phyloP scores from a whole-genome alignment of 1,140 invertebrate genomes.

The Diorhabda elongata region DNA sequence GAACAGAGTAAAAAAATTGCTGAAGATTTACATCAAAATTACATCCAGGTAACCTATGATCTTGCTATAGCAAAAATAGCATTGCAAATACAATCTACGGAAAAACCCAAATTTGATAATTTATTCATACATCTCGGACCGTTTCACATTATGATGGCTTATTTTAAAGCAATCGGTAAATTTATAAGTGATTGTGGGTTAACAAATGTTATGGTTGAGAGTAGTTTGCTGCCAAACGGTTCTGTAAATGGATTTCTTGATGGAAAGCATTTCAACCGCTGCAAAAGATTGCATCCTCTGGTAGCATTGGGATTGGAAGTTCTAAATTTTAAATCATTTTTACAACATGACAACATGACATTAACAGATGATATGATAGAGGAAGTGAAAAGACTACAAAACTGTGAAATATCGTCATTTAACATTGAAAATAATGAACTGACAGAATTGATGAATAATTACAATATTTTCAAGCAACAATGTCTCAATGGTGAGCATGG shows the following conservation, averaged over 20 bases:
- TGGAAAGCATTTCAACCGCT: constrained; percentile 22
- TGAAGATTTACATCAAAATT: constrained; percentile 36
- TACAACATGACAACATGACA: background rate
- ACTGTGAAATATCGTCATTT: background rate
- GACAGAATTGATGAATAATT: constrained; percentile 22
- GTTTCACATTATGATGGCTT: constrained; percentile 36
- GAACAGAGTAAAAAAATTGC: constrained; percentile 33
- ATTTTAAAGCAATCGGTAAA: constrained; percentile 37
- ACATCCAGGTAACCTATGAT: constrained; percentile 39
- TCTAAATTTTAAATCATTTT: constrained; percentile 16
- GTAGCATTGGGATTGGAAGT: constrained; percentile 6
- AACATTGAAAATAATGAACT: background rate
- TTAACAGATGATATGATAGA: background rate
- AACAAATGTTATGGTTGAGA: constrained; percentile 11
- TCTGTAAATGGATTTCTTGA: constrained; percentile 24
- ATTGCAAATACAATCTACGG: constrained; percentile 33
- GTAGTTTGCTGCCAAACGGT: constrained; percentile 16
- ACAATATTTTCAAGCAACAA: constrained; percentile 31
- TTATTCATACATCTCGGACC: constrained; percentile 40
- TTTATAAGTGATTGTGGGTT: constrained; percentile 43
- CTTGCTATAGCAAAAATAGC: constrained; percentile 47
- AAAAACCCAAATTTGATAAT: constrained; percentile 33
- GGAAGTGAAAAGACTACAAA: background rate
- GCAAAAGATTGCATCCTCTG: constrained; percentile 27
- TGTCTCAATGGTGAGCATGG: constrained; percentile 32